These are phyloP conservation scores for Euleptes europaea DNA, from an alignment of 2,113 vertebrate genomes.

Conservation along the genomic window DNA sequence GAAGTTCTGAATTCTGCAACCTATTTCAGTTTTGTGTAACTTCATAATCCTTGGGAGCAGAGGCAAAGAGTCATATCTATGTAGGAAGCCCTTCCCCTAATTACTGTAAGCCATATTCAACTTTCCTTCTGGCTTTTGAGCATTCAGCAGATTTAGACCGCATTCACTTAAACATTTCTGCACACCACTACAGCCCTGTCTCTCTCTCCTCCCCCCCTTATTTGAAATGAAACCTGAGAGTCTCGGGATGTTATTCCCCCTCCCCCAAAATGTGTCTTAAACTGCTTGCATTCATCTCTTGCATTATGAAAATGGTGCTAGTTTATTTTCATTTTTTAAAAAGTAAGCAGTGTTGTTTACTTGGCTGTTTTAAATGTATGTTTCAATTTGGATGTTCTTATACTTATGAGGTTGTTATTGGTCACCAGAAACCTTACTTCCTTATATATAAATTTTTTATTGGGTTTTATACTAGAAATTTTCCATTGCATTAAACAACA, in stretches of 20 bases:
- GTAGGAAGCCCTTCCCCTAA: background rate
- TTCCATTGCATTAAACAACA: too few species aligned
- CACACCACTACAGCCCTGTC: background rate
- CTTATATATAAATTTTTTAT: too few species aligned
- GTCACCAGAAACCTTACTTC: too few species aligned
- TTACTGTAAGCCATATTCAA: background rate
- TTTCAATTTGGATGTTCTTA: too few species aligned
- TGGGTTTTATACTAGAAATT: too few species aligned
- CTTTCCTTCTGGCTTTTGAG: background rate
- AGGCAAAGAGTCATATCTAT: background rate
- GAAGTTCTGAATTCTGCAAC: background rate
- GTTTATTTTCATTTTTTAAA: too few species aligned
- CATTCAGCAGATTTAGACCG: too few species aligned
- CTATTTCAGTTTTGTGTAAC: background rate
- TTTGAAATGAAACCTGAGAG: background rate
- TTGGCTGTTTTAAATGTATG: too few species aligned
- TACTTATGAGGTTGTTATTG: too few species aligned
- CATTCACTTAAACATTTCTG: background rate
- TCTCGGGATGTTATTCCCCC: background rate
- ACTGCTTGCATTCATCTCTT: background rate
- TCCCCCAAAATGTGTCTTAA: background rate
- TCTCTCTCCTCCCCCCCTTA: background rate
- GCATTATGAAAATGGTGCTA: background rate
- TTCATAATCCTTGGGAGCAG: background rate
- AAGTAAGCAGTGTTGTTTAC: too few species aligned